Evolutionary conservation across 2,888 invertebrate genomes (phyloP).

Genomic region (Elysia crispata): DNA sequence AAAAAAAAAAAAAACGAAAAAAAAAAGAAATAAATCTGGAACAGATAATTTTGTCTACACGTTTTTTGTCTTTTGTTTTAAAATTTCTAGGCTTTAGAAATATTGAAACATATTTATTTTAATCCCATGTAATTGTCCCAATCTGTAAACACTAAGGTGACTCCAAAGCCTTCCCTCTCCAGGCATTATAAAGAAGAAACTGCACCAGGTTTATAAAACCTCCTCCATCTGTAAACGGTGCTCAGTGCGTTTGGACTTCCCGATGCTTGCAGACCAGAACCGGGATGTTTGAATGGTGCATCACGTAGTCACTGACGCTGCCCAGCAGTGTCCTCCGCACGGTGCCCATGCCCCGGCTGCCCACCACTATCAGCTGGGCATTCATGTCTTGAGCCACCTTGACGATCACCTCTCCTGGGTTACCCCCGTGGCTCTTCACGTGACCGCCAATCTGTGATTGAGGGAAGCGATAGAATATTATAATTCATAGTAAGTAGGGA

Average conservation of each 20-base stretch:
- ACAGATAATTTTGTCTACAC: too few species aligned
- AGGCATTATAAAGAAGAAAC: too few species aligned
- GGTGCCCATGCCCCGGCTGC: constrained; percentile 53
- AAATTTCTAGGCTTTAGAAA: too few species aligned
- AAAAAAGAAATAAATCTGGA: background rate
- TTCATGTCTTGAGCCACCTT: constrained; percentile 47
- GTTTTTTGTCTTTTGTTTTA: too few species aligned
- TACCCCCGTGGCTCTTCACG: constrained; percentile 54
- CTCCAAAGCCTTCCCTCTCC: too few species aligned
- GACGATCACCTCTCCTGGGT: constrained; percentile 51
- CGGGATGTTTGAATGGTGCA: constrained; percentile 53
- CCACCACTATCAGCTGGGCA: constrained; percentile 51
- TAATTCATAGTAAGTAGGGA: too few species aligned
- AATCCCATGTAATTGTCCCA: too few species aligned
- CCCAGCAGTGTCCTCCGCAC: constrained; percentile 51
- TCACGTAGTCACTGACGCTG: constrained; percentile 54
- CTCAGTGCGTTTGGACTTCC: constrained; percentile 49
- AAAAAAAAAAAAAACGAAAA: too few species aligned
- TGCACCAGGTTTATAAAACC: too few species aligned
- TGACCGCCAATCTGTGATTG: constrained; percentile 51
- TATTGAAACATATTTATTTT: background rate
- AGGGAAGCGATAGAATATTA: too few species aligned
- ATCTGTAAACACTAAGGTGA: too few species aligned
- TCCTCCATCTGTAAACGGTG: too few species aligned
- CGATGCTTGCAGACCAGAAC: constrained; percentile 52